phyloP scores from a whole-genome alignment of 2,888 invertebrate species.

The Drosophila helvetica region DNA sequence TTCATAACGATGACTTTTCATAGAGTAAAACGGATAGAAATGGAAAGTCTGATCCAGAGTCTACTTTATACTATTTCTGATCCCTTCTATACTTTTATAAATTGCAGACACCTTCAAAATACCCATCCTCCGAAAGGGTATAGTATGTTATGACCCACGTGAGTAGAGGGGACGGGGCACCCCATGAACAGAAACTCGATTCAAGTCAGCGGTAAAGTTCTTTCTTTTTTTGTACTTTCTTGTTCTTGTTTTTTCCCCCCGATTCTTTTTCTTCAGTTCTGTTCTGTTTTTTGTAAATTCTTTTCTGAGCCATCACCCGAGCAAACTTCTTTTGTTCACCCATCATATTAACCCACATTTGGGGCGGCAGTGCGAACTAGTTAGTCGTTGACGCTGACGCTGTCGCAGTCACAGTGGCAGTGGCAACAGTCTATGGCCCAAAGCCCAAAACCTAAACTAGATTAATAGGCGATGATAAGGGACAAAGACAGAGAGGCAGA shows the following conservation, averaged over 20 bases:
- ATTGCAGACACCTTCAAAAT: not conserved
- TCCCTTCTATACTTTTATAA: no score
- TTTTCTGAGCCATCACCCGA: conserved; percentile 36
- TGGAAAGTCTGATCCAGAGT: not conserved
- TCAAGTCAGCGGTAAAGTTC: conserved; percentile 47
- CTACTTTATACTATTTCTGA: no score
- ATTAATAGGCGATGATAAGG: conserved; percentile 72
- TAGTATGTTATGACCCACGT: not conserved
- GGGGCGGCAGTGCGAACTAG: conserved; percentile 51
- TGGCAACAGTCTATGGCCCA: conserved; percentile 4
- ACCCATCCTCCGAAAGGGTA: not conserved
- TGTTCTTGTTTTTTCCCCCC: conserved; percentile 35
- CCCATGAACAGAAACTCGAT: conserved; percentile 27
- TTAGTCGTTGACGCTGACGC: conserved; percentile 25
- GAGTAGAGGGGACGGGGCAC: conserved; percentile 5
- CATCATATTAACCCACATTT: conserved; percentile 72
- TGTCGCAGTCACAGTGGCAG: not conserved
- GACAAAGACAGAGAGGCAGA: conserved; percentile 28
- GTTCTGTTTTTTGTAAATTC: conserved; percentile 36
- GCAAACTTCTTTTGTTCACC: conserved; percentile 52
- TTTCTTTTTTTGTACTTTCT: conserved; percentile 4
- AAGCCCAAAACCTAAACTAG: conserved; percentile 69
- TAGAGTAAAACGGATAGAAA: not conserved
- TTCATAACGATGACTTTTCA: no score
- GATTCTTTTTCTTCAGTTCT: not conserved